Conservation (phyloP, 1,140 invertebrate species). For the Lordiphosa clarofinis region DNA sequence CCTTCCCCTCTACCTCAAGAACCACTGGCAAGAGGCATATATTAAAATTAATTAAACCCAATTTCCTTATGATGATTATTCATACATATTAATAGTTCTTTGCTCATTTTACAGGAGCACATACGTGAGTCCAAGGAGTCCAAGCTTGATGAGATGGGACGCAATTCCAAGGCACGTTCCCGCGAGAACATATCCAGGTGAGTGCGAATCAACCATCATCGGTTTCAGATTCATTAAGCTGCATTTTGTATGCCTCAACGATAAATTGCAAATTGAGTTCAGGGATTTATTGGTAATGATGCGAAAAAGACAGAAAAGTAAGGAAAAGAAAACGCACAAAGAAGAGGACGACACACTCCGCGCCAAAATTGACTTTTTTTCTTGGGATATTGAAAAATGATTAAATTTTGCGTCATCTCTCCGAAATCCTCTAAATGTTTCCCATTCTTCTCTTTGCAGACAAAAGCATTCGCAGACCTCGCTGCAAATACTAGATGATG, state of each 20-base stretch:
- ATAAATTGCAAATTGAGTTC: constrained; percentile 22
- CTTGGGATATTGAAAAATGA: too few species aligned
- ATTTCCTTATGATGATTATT: constrained; percentile 2
- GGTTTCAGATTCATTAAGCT: constrained; percentile 23
- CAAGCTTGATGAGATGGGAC: constrained; percentile 86
- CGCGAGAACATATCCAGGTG: constrained; percentile 78
- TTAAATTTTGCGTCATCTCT: too few species aligned
- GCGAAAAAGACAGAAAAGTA: not conserved
- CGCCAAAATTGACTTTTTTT: too few species aligned
- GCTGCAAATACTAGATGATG: constrained; percentile 76
- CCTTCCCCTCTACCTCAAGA: too few species aligned
- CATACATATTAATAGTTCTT: constrained; percentile 9
- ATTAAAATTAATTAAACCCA: not conserved
- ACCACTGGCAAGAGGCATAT: too few species aligned
- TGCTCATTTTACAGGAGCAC: constrained; percentile 84
- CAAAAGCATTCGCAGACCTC: constrained; percentile 77
- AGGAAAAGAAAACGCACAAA: not conserved
- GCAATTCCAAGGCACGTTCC: constrained; percentile 78
- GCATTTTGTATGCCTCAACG: constrained; percentile 19
- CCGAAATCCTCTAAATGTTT: not conserved
- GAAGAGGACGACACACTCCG: too few species aligned
- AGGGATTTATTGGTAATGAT: constrained; percentile 3
- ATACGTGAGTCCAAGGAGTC: constrained; percentile 89
- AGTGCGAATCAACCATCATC: constrained; percentile 19
- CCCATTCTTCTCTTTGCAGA: constrained; percentile 22